These are phyloP conservation scores for Trichonephila clavata DNA, from an alignment of 1,140 invertebrate genomes.

Conservation along the genomic window DNA sequence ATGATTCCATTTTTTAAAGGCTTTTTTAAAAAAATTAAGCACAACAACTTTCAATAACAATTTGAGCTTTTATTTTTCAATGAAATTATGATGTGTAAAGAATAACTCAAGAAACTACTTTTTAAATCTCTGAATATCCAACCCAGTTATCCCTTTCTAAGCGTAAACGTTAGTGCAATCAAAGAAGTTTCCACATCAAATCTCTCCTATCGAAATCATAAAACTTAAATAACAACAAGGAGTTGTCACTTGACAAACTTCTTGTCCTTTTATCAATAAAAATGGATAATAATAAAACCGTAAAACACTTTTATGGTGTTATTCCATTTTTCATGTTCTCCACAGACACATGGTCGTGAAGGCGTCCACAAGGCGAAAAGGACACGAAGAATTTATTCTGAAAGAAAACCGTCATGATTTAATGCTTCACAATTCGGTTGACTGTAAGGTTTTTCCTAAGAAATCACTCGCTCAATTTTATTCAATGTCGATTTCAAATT, in stretches of 20 bases:
- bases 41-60: too few relatives aligned
- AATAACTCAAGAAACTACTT: too few relatives aligned
- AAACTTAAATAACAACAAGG: slow-evolving; percentile 2
- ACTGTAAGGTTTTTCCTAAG: neutral
- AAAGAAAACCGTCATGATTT: neutral
- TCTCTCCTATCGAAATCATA: neutral
- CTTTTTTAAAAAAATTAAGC: too few relatives aligned
- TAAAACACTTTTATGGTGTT: neutral
- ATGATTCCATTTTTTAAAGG: too few relatives aligned
- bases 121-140: too few relatives aligned
- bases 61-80: too few relatives aligned
- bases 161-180: too few relatives aligned
- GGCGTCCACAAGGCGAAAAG: neutral
- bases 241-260: neutral
- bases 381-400: neutral
- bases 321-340: neutral
- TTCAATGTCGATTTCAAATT: neutral
- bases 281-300: neutral
- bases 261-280: slow-evolving; percentile 24
- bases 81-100: too few relatives aligned
- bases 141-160: too few relatives aligned
- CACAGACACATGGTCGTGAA: slow-evolving; percentile 1
- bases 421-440: neutral
- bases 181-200: too few relatives aligned
- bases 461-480: neutral